Evolutionary conservation across 2,113 vertebrate genomes (phyloP).

Genomic region (Eidolon helvum): DNA sequence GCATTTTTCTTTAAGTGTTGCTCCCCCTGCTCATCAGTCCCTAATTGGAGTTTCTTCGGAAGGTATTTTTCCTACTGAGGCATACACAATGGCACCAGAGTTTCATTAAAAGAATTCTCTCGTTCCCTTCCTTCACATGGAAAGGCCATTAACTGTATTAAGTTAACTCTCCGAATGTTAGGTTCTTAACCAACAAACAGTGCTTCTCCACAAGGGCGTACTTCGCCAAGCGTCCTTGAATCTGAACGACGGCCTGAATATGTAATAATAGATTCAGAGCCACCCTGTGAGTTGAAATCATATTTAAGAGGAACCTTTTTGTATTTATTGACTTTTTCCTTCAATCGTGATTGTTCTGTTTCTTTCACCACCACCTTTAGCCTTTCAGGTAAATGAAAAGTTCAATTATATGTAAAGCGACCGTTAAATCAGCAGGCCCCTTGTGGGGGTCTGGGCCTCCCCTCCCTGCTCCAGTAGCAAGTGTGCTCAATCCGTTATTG

Average conservation of each 20-base stretch:
- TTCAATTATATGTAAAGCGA: conserved; percentile 83
- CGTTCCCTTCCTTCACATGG: conserved; percentile 50
- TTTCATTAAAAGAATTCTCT: conserved; percentile 48
- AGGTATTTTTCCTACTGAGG: neutral
- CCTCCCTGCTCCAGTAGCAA: conserved; percentile 74
- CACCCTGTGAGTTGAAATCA: neutral
- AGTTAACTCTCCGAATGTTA: conserved; percentile 46
- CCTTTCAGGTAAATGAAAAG: conserved; percentile 78
- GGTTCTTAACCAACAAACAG: conserved; percentile 46
- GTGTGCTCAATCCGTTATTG: conserved; percentile 82
- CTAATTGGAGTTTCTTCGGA: neutral
- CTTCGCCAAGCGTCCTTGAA: conserved; percentile 42
- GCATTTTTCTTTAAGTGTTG: neutral
- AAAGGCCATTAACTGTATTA: conserved; percentile 56
- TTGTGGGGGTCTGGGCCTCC: conserved; percentile 80
- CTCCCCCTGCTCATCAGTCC: neutral
- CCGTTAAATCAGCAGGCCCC: conserved; percentile 83
- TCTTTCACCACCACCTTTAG: conserved; percentile 69
- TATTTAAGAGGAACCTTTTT: conserved; percentile 47
- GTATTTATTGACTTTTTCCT: conserved; percentile 50
- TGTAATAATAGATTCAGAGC: neutral
- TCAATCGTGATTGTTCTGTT: conserved; percentile 54
- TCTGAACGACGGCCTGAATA: neutral
- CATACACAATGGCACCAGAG: neutral
- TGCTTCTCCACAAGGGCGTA: conserved; percentile 36